Percentiles rank a stretch among this genome's conserved stretches.
phyloP scores from a whole-genome alignment of 2,797 vertebrate species.

The Morelia viridis region DNA sequence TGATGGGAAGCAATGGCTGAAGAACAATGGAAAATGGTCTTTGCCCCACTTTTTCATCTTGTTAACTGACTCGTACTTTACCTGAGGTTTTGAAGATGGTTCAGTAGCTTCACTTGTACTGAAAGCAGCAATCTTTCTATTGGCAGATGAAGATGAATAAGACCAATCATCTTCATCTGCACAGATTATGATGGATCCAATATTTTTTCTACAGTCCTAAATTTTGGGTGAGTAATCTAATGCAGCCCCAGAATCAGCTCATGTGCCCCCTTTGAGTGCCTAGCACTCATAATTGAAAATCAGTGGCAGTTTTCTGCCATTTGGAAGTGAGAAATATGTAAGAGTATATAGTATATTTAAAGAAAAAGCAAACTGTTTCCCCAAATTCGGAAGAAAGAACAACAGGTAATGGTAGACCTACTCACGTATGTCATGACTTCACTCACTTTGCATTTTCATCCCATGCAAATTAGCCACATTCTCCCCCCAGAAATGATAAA shows the following conservation, averaged over 20 bases:
- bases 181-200: not conserved
- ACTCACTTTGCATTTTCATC: not conserved
- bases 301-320: not conserved
- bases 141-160: not conserved
- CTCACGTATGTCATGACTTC: not conserved
- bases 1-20: slow-evolving; percentile 37
- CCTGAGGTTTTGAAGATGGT: not conserved
- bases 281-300: too few species aligned
- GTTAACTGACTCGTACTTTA: not conserved
- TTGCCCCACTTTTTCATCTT: slow-evolving; percentile 15
- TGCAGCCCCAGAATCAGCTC: not conserved
- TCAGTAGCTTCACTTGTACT: not conserved
- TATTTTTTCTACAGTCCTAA: not conserved
- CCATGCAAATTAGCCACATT: not conserved
- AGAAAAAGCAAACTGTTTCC: not conserved
- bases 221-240: not conserved
- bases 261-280: not conserved
- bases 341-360: not conserved
- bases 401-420: not conserved
- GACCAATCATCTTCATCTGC: not conserved
- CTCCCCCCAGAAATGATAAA: not conserved
- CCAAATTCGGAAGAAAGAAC: not conserved
- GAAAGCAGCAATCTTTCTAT: not conserved
- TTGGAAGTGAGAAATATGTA: not conserved
- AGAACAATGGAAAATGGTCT: slow-evolving; percentile 8